Conservation (phyloP, 2,888 invertebrate species). For the Drosophila antonietae region DNA sequence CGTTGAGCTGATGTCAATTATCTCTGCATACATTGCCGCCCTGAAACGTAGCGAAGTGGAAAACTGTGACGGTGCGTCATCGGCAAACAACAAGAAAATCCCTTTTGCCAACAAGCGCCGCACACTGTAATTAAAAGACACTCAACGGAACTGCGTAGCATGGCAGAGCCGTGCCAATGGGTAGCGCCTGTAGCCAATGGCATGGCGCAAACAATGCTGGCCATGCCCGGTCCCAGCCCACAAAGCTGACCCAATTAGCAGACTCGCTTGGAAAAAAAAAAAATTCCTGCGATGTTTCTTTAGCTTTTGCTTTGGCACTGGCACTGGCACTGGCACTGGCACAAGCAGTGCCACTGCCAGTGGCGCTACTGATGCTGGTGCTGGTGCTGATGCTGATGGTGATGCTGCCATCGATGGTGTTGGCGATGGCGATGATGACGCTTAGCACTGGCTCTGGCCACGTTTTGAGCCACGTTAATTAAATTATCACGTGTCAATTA, state of each 20-base stretch:
- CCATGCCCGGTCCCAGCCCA: constrained; percentile 28
- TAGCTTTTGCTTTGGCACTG: constrained; percentile 32
- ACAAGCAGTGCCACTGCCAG: not conserved
- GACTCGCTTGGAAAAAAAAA: constrained; percentile 32
- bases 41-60: constrained; percentile 32
- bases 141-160: constrained; percentile 56
- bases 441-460: constrained; percentile 58
- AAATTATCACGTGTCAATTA: constrained; percentile 78
- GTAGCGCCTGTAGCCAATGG: constrained; percentile 58
- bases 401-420: constrained; percentile 44
- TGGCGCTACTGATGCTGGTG: not conserved
- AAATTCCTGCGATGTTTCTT: constrained; percentile 35
- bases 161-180: constrained; percentile 34
- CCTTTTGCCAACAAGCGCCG: constrained; percentile 74
- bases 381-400: not conserved
- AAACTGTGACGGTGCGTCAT: constrained; percentile 47
- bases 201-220: constrained; percentile 71
- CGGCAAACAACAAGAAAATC: constrained; percentile 72
- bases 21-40: constrained; percentile 55
- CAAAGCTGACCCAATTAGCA: constrained; percentile 72
- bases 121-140: constrained; percentile 77
- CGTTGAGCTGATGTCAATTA: constrained; percentile 64
- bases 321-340: not conserved
- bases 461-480: constrained; percentile 76
- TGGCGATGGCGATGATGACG: constrained; percentile 38